Conservation (phyloP, 2,888 invertebrate genomes). For the Scaptomyza polygonia region DNA sequence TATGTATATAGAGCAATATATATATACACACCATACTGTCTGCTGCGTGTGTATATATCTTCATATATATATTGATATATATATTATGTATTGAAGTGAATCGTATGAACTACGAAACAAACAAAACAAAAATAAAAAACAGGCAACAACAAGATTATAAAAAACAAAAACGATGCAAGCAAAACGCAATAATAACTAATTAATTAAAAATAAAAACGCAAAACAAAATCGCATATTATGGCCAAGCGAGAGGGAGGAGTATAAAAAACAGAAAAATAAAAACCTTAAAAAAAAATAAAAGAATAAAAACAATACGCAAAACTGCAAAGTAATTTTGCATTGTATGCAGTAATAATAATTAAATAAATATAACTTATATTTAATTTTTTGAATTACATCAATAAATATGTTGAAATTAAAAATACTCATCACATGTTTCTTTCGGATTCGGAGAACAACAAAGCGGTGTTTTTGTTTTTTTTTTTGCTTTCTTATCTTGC, state of each 20-base stretch:
- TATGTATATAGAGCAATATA: conserved; percentile 50
- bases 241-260: conserved; percentile 43
- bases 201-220: conserved; percentile 17
- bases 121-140: conserved; percentile 18
- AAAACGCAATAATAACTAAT: conserved; percentile 43
- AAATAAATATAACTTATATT: conserved; percentile 75
- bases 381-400: conserved; percentile 82
- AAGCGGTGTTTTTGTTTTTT: no score
- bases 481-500: no score
- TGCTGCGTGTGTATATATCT: conserved; percentile 34
- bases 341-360: conserved; percentile 75
- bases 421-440: conserved; percentile 7
- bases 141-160: conserved; percentile 27
- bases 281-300: conserved; percentile 27
- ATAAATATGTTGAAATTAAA: conserved; percentile 82
- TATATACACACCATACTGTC: conserved; percentile 26
- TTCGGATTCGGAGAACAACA: neutral
- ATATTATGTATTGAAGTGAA: conserved; percentile 23
- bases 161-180: conserved; percentile 35
- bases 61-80: conserved; percentile 25
- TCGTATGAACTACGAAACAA: conserved; percentile 3
- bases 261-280: conserved; percentile 24
- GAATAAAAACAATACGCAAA: conserved; percentile 53
- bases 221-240: conserved; percentile 24
- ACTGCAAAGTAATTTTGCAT: conserved; percentile 82